These are phyloP conservation scores for Torymus texanus DNA, from an alignment of 2,888 invertebrate genomes.

Conservation along the genomic window DNA sequence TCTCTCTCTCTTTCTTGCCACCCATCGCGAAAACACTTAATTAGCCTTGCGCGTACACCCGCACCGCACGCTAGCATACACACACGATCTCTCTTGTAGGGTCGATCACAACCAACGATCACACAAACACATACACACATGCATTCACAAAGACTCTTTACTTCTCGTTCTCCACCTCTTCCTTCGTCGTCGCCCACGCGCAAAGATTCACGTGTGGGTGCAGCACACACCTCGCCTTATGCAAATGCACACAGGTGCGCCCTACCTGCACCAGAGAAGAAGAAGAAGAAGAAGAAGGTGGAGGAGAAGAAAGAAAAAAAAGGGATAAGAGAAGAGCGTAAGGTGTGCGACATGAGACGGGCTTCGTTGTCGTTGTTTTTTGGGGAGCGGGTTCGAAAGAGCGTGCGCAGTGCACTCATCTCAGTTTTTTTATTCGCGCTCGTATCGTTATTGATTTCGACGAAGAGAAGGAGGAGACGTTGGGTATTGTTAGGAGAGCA, in stretches of 20 bases:
- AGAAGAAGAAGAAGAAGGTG: constrained; percentile 3
- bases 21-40: constrained; percentile 65
- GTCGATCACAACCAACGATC: constrained; percentile 31
- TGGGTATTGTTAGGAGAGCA: constrained; percentile 1
- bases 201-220: constrained; percentile 50
- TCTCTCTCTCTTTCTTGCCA: constrained; percentile 53
- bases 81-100: constrained; percentile 46
- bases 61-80: constrained; percentile 45
- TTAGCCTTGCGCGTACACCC: constrained; percentile 59
- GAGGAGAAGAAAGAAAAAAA: constrained; percentile 4
- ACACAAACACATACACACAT: not conserved
- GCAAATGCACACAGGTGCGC: constrained; percentile 57
- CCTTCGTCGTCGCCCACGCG: constrained; percentile 35
- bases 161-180: not conserved
- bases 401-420: constrained; percentile 9
- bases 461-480: constrained; percentile 17
- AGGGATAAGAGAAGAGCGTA: constrained; percentile 24
- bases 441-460: constrained; percentile 52
- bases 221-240: constrained; percentile 48
- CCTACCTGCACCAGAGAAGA: constrained; percentile 52
- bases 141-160: no score
- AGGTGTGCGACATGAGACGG: constrained; percentile 34
- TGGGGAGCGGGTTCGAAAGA: not conserved
- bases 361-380: not conserved
- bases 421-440: not conserved